A percentile compares a stretch with the other conserved stretches of the same genome.
phyloP scores from a whole-genome alignment of 2,888 invertebrate genomes.

The Caradrina clavipalpis region DNA sequence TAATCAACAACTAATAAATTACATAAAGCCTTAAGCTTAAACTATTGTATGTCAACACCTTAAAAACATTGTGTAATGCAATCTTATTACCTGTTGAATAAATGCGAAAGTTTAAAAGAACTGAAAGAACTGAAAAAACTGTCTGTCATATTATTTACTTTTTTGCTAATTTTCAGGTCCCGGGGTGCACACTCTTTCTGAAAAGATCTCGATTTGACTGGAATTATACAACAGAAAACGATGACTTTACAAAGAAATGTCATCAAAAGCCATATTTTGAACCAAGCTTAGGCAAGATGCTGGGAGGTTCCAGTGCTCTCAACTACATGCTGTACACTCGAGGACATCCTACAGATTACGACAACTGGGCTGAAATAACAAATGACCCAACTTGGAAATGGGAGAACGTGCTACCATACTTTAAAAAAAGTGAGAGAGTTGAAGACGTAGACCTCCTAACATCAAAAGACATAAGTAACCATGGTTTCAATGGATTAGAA shows the following conservation, averaged over 20 bases:
- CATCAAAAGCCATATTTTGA: constrained; percentile 38
- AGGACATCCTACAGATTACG: constrained; percentile 92
- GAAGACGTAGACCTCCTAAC: constrained; percentile 18
- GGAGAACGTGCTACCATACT: constrained; percentile 58
- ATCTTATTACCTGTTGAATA: too few species aligned
- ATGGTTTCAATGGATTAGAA: constrained; percentile 36
- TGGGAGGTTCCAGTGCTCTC: constrained; percentile 91
- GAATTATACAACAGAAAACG: constrained; percentile 48
- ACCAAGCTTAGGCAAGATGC: constrained; percentile 66
- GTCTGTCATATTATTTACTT: not conserved
- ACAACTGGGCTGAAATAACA: constrained; percentile 91
- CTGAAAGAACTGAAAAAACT: too few species aligned
- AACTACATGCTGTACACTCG: constrained; percentile 92
- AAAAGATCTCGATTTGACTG: constrained; percentile 45
- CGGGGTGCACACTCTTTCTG: constrained; percentile 40
- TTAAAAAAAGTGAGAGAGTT: constrained; percentile 42
- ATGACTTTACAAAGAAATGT: constrained; percentile 33
- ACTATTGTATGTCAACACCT: too few species aligned
- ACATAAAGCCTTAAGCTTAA: too few species aligned
- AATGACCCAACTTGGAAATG: constrained; percentile 84
- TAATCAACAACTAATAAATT: too few species aligned
- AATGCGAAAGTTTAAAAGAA: too few species aligned
- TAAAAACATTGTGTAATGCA: too few species aligned
- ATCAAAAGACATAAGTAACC: constrained; percentile 29
- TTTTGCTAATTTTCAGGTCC: constrained; percentile 31